Evolutionary conservation across 2,888 invertebrate genomes (phyloP), one percentile per base, ranked within the genome.

Genomic region (Ormyrus pomaceus): DNA sequence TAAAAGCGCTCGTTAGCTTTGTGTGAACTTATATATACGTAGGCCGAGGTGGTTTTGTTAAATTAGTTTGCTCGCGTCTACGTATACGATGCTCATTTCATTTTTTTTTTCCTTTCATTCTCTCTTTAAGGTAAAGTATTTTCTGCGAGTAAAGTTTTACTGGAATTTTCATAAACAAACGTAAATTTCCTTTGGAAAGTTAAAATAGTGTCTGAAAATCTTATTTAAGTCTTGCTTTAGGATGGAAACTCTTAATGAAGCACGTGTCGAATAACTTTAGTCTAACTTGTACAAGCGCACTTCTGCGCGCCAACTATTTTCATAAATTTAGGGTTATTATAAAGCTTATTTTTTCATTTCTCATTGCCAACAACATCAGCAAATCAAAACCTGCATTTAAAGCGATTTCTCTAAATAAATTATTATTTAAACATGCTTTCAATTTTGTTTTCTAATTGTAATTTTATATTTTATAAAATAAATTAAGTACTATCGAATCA

Each of bases 1-100:
- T 11, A 73, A 73, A 73, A 65, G 65, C 64, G 73, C 73, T 74
- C 65, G 62, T 74, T 74, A 74, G 62, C 19, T 55, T 46, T 45
- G 53, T 55, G 8, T 8, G 0, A 11, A 19, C 46, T 62, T 65
- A 58, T 58, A 34, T 34, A 34, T 34, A 34, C 34, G 34, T 34
- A 34, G 34, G 34, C 8, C 34, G 8, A 7, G 61, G 8, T 64
- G 48, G 64, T 64, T 48, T 48, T 48, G 48, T 64, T 7, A 64
- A 48, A 64, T 56, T 83, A 58, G 34, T 34, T 66, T 55, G 9
- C 34, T 5, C 58, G 13, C 46, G 58, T 8, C 70, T 58, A 34
- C 58, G 11, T 53, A 10, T 53, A 34, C 4, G 34, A 34, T 34
- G 34, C 34, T 34, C 34, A 34, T 34, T 34, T 53, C 19, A 2